These are phyloP conservation scores for Coptodon rendalli DNA, from an alignment of 2,113 vertebrate genomes.

Conservation along the genomic window DNA sequence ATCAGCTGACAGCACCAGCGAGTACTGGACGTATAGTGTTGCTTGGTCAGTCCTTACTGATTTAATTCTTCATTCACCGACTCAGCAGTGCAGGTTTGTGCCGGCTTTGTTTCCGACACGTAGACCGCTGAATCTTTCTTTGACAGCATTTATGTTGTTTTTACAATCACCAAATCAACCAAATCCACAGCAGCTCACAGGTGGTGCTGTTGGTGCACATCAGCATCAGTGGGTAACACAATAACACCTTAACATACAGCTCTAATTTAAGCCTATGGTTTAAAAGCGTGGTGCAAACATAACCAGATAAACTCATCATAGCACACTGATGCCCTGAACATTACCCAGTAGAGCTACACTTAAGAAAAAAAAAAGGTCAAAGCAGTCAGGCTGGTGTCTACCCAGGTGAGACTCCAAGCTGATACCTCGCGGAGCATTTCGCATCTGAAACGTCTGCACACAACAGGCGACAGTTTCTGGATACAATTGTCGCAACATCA, in stretches of 20 bases:
- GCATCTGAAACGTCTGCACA: not conserved
- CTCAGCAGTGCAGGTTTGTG: not conserved
- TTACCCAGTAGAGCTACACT: not conserved
- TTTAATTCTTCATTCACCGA: not conserved
- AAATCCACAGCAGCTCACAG: not conserved
- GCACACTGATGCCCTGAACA: not conserved
- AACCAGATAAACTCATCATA: not conserved
- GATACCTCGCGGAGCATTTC: not conserved
- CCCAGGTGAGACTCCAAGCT: not conserved
- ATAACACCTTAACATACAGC: not conserved
- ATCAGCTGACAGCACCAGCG: not conserved
- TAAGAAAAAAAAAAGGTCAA: not conserved
- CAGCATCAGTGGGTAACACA: not conserved
- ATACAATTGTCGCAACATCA: not conserved
- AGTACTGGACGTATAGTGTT: not conserved
- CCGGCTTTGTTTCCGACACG: not conserved
- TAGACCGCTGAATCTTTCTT: not conserved
- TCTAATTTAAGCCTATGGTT: not conserved
- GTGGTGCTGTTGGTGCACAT: not conserved
- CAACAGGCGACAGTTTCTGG: not conserved
- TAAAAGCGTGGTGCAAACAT: not conserved
- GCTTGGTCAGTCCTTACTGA: not conserved
- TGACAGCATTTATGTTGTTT: not conserved
- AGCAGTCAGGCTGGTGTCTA: not conserved
- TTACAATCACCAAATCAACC: not conserved